phyloP scores from a whole-genome alignment of 2,888 invertebrate genomes.

The Seira musarum region DNA sequence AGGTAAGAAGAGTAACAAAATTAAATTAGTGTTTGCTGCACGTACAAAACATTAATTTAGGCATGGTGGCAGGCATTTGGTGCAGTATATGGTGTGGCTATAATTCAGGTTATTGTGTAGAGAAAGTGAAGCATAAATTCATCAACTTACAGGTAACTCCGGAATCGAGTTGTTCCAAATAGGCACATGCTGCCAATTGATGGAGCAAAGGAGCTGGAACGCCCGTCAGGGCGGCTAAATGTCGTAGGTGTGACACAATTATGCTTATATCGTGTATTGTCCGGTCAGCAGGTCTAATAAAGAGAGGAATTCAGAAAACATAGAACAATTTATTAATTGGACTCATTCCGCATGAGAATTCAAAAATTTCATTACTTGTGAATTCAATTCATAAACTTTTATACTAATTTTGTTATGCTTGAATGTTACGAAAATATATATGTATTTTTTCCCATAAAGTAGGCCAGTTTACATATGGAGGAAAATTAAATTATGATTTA shows the following conservation, averaged over 20 bases:
- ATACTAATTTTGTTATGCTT: background rate
- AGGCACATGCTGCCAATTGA: slow-evolving; percentile 79
- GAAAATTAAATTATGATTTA: too few relatives aligned
- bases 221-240: slow-evolving; percentile 75
- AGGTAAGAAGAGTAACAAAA: background rate
- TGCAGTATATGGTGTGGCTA: too few relatives aligned
- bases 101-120: too few relatives aligned
- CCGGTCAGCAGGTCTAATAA: slow-evolving; percentile 82
- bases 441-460: background rate
- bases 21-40: background rate
- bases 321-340: background rate
- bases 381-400: background rate
- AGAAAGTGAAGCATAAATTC: background rate
- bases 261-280: slow-evolving; percentile 82
- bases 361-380: slow-evolving; percentile 68
- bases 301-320: too few relatives aligned
- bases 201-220: slow-evolving; percentile 81
- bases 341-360: background rate
- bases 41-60: background rate
- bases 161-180: slow-evolving; percentile 84
- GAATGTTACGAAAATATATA: background rate
- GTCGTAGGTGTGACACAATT: slow-evolving; percentile 79
- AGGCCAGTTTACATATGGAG: background rate
- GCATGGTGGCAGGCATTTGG: background rate
- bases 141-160: slow-evolving; percentile 82